These are phyloP conservation scores for Cyanoliseus patagonus DNA, from an alignment of 2,113 vertebrate genomes.

Conservation along the genomic window DNA sequence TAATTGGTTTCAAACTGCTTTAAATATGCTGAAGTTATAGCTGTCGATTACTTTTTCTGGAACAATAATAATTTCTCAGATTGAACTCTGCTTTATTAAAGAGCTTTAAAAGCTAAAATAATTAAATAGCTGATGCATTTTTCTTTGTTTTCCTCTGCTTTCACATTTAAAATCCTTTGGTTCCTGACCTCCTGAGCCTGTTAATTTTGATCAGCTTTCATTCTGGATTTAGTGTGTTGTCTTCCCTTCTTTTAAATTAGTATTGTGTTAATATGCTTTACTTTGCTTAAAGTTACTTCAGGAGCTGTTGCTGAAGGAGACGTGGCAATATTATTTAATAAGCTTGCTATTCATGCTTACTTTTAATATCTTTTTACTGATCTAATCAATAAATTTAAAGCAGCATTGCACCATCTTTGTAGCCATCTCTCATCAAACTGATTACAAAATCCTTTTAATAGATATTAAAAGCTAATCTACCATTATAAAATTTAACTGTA, in stretches of 20 bases:
- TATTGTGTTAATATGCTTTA: conserved; percentile 26
- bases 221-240: background rate
- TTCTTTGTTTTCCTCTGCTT: conserved; percentile 17
- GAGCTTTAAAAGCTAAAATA: conserved; percentile 19
- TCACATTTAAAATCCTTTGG: conserved; percentile 23
- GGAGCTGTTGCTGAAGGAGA: background rate
- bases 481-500: background rate
- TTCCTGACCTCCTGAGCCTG: conserved; percentile 35
- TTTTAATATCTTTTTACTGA: conserved; percentile 40
- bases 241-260: background rate
- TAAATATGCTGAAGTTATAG: conserved; percentile 59
- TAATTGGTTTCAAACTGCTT: conserved; percentile 74
- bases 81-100: conserved; percentile 47
- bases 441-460: conserved; percentile 2
- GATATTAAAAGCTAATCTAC: background rate
- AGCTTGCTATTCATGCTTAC: background rate
- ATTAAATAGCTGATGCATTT: conserved; percentile 15
- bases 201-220: conserved; percentile 59
- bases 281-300: background rate
- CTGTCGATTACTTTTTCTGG: conserved; percentile 62
- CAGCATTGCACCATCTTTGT: background rate
- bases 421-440: background rate
- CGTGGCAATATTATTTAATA: background rate
- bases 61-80: conserved; percentile 51
- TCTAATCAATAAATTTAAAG: conserved; percentile 37